Percentiles rank a stretch among this genome's conserved stretches.
These are phyloP conservation scores for Calypte anna DNA, from an alignment of 2,113 vertebrate genomes.

Conservation along the genomic window DNA sequence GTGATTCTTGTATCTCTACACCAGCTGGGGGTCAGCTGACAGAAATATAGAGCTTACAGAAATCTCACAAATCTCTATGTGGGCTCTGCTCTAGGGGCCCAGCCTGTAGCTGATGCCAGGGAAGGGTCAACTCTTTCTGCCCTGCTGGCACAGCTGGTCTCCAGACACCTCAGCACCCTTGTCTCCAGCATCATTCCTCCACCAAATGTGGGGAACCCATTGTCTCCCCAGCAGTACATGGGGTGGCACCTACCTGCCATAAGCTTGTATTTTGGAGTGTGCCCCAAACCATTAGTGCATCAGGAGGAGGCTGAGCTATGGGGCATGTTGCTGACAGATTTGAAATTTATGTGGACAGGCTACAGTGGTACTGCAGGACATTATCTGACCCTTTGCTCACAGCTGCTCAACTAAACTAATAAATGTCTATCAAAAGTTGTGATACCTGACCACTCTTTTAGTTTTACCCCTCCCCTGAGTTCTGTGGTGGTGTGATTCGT, in stretches of 20 bases:
- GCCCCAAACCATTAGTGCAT: not conserved
- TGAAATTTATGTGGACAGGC: not conserved
- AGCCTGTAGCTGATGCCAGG: not conserved
- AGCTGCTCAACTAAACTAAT: conserved; percentile 19
- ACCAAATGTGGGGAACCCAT: rapidly evolving
- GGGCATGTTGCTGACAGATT: not conserved
- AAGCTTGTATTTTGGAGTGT: not conserved
- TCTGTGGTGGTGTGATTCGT: not conserved
- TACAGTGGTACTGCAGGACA: not conserved
- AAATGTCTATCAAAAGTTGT: conserved; percentile 32
- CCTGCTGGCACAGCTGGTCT: rapidly evolving
- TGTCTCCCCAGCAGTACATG: rapidly evolving
- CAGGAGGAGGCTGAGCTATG: not conserved
- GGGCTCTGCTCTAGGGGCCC: rapidly evolving
- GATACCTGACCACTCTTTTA: not conserved
- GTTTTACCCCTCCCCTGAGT: not conserved
- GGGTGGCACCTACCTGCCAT: not conserved
- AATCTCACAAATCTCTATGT: not conserved
- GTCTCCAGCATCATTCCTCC: not conserved
- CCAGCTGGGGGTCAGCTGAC: not conserved
- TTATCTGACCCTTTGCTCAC: not conserved
- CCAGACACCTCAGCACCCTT: not conserved
- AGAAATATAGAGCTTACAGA: not conserved
- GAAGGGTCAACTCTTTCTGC: not conserved
- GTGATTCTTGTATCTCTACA: not conserved